These are phyloP conservation scores for Sapajus apella DNA, from an alignment of 2,113 vertebrate genomes.

Conservation along the genomic window DNA sequence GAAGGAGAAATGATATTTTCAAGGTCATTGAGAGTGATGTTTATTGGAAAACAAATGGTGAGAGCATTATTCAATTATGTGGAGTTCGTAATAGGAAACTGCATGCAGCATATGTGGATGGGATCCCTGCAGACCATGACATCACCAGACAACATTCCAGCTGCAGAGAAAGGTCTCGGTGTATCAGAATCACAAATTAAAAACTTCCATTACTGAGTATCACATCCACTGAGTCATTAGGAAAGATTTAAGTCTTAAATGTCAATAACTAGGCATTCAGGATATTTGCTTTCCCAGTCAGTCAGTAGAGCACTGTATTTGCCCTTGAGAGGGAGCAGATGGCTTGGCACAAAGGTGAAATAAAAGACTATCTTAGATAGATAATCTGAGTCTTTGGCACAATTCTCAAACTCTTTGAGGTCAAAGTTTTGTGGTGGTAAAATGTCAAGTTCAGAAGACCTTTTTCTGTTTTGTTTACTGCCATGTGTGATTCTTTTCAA, in stretches of 20 bases:
- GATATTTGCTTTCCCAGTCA: neutral
- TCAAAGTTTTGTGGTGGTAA: neutral
- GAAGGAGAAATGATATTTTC: slow-evolving; percentile 34
- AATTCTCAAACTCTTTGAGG: neutral
- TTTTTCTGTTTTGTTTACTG: neutral
- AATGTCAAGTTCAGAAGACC: neutral
- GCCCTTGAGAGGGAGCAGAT: neutral
- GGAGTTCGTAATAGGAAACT: slow-evolving; percentile 9
- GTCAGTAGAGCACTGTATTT: neutral
- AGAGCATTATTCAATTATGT: neutral
- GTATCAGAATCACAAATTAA: neutral
- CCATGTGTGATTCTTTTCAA: neutral
- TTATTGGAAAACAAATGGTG: neutral
- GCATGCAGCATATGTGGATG: neutral
- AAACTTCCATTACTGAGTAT: neutral
- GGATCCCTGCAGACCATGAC: slow-evolving; percentile 33
- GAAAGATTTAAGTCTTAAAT: neutral
- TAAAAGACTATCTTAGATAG: neutral
- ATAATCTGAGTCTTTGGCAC: neutral
- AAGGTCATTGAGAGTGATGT: slow-evolving; percentile 44
- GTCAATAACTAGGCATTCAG: neutral
- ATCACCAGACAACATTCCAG: neutral
- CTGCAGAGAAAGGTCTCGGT: neutral
- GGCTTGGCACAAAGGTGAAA: neutral
- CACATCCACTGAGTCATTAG: neutral